phyloP scores from a whole-genome alignment of 2,113 vertebrate species.

The Pseudorectes ferrugineus region DNA sequence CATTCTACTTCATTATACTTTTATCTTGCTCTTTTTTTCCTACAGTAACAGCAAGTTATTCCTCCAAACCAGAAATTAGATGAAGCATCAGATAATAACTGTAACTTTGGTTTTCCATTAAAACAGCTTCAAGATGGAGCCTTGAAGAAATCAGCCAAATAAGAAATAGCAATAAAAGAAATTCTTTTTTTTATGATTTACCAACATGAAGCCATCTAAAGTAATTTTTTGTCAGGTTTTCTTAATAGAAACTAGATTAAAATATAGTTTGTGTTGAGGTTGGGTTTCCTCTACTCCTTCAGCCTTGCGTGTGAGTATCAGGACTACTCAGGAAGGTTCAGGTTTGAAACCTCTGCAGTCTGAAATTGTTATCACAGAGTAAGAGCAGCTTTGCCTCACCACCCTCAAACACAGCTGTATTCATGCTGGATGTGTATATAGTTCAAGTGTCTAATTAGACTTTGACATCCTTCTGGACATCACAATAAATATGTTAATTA shows the following conservation, averaged over 20 bases:
- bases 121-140: background rate
- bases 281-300: background rate
- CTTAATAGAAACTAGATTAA: background rate
- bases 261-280: background rate
- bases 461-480: background rate
- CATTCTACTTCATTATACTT: background rate
- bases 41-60: background rate
- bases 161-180: background rate
- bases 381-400: background rate
- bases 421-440: background rate
- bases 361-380: rapidly evolving
- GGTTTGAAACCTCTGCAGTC: background rate
- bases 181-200: background rate
- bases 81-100: background rate
- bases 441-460: background rate
- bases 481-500: background rate
- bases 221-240: background rate
- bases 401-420: background rate
- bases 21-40: background rate
- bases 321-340: background rate
- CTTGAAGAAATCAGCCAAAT: background rate
- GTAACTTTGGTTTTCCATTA: background rate
- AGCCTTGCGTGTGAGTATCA: background rate
- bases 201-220: background rate
- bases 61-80: background rate